Evolutionary conservation across 2,888 invertebrate species (phyloP), one percentile per base, ranked within the genome.

Genomic region (Pomacea canaliculata): DNA sequence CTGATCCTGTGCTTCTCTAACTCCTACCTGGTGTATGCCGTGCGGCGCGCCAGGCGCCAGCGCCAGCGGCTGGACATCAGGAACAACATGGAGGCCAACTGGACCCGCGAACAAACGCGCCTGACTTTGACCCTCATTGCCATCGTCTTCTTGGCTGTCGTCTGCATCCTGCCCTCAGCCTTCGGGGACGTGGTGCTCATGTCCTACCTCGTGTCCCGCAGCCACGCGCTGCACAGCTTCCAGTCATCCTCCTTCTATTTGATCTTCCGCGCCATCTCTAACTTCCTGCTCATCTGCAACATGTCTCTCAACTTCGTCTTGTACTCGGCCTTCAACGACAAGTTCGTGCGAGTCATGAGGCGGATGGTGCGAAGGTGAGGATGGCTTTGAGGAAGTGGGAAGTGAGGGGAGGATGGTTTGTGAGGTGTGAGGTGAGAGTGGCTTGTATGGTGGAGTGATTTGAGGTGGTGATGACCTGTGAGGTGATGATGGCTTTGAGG

Each of bases 281-380:
- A 88, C 79, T 76, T 87, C 49, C 81, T 88, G 13, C 85, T 88
- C 48, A 84, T 84, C 83, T 81, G 85, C 66, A 87, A 88, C 76
- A 82, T 85, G 27, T 87, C 88, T 0, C 81, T 88, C 7, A 89
- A 89, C 79, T 89, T 89, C 79, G 84, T 89, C 62, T 83, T 89
- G 46, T 89, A 89, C 80, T 88, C 87, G 79, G 86, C 88, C 56
- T 89, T 89, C 76, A 89, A 87, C 80, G 81, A 82, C 71, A 85
- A 86, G 75, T 87, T 87, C 78, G 80, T 84, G 19, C 74, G 83
- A 18, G 84, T 86, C 23, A 81, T 87, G 83, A 81, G 82, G 68
- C 82, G 78, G 72, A 86, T 84, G 63, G 71, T 83, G 19, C 75
- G 73, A 19, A 80, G 84, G n/a, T 16, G 68, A 2, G 68, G 37